Evolutionary conservation across 2,113 vertebrate species (phyloP).

Genomic region (Jaculus jaculus): DNA sequence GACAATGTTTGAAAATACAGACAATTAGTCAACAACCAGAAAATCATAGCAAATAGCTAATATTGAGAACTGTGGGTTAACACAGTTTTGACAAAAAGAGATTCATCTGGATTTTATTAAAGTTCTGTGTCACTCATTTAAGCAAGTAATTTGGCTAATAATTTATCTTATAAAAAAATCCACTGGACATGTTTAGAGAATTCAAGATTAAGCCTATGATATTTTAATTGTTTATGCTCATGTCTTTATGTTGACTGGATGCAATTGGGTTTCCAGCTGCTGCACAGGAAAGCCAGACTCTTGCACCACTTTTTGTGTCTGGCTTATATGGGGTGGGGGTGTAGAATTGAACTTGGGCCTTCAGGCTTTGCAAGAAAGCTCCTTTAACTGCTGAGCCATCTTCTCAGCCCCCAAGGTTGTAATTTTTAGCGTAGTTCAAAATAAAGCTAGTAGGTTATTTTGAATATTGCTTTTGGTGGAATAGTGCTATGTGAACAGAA

Average conservation of each 20-base stretch:
- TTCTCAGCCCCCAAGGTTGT: too few species aligned
- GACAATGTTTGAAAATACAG: not conserved
- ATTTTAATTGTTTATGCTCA: not conserved
- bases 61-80: not conserved
- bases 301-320: too few species aligned
- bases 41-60: not conserved
- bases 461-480: not conserved
- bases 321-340: too few species aligned
- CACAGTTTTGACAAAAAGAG: not conserved
- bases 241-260: too few species aligned
- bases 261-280: too few species aligned
- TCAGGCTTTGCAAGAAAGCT: too few species aligned
- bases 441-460: not conserved
- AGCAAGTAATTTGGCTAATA: not conserved
- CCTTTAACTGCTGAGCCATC: too few species aligned
- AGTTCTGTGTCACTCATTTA: not conserved
- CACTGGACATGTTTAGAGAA: not conserved
- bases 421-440: not conserved
- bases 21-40: not conserved
- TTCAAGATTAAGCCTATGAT: not conserved
- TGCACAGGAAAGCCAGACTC: too few species aligned
- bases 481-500: not conserved
- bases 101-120: not conserved
- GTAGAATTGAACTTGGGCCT: too few species aligned
- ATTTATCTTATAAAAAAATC: slow-evolving; percentile 17